Percentiles rank a stretch among this genome's conserved stretches.
These are phyloP conservation scores for Arothron firmamentum DNA, from an alignment of 2,113 vertebrate genomes.

Conservation along the genomic window DNA sequence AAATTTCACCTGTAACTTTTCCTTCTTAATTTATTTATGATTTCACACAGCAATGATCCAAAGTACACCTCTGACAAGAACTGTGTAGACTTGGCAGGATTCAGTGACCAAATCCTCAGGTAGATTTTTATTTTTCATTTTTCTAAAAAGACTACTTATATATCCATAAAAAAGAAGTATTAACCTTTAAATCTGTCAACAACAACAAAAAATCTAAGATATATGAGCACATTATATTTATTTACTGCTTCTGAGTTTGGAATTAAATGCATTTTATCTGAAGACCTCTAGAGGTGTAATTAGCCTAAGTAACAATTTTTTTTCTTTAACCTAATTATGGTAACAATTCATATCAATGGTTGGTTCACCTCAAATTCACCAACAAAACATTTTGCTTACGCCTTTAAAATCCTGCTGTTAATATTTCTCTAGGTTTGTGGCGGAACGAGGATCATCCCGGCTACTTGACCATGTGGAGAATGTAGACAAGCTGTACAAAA, in stretches of 20 bases:
- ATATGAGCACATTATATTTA: not conserved
- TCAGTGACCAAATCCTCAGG: slow-evolving; percentile 81
- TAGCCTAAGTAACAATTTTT: too few relatives aligned
- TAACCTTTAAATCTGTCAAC: too few relatives aligned
- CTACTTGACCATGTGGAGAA: slow-evolving; percentile 83
- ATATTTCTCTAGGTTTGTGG: slow-evolving; percentile 76
- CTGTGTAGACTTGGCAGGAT: slow-evolving; percentile 62
- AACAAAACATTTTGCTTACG: not conserved
- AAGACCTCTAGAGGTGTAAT: too few relatives aligned
- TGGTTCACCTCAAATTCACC: not conserved
- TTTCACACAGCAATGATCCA: fast-evolving
- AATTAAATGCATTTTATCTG: too few relatives aligned
- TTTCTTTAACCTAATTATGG: too few relatives aligned
- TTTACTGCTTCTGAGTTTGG: not conserved
- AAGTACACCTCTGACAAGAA: slow-evolving; percentile 19
- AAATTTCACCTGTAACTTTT: not conserved
- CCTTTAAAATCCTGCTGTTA: not conserved
- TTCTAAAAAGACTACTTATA: not conserved
- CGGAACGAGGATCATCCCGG: slow-evolving; percentile 78
- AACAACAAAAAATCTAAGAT: not conserved
- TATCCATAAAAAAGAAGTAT: not conserved
- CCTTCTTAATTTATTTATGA: not conserved
- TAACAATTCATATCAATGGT: too few relatives aligned
- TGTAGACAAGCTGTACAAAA: slow-evolving; percentile 78
- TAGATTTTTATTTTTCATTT: slow-evolving; percentile 33